Evolutionary conservation across 2,888 invertebrate species (phyloP).

Genomic region (Stegophylla sp.): DNA sequence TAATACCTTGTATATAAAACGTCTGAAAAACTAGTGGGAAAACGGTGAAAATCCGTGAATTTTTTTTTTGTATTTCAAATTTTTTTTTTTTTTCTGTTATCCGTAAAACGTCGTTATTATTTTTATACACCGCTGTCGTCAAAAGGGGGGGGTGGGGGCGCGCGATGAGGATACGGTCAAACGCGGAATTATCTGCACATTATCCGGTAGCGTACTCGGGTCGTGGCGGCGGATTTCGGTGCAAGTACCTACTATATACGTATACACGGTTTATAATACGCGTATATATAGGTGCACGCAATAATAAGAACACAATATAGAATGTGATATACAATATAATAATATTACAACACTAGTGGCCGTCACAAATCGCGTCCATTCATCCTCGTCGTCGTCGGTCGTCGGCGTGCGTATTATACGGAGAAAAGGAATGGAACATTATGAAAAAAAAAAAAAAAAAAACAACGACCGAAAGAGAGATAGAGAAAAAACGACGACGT

Average conservation of each 20-base stretch:
- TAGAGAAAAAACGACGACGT: neutral
- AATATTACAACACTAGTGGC: slow-evolving; percentile 6
- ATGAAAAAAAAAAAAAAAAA: neutral
- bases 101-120: no score
- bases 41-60: slow-evolving; percentile 18
- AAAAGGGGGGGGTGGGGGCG: slow-evolving; percentile 49
- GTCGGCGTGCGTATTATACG: neutral
- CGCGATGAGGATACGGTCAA: slow-evolving; percentile 51
- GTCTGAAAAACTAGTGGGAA: neutral
- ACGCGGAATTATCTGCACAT: slow-evolving; percentile 38
- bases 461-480: neutral
- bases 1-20: no score
- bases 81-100: neutral
- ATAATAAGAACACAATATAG: slow-evolving; percentile 20
- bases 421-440: neutral
- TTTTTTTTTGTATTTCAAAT: neutral
- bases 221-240: slow-evolving; percentile 59
- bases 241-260: slow-evolving; percentile 60
- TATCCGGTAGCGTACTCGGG: slow-evolving; percentile 32
- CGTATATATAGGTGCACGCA: neutral
- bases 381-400: slow-evolving; percentile 22
- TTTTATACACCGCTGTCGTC: neutral
- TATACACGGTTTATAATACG: neutral
- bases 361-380: slow-evolving; percentile 57
- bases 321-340: slow-evolving; percentile 23